These are phyloP conservation scores for Acromyrmex charruanus DNA, from an alignment of 1,140 invertebrate genomes.

Conservation along the genomic window DNA sequence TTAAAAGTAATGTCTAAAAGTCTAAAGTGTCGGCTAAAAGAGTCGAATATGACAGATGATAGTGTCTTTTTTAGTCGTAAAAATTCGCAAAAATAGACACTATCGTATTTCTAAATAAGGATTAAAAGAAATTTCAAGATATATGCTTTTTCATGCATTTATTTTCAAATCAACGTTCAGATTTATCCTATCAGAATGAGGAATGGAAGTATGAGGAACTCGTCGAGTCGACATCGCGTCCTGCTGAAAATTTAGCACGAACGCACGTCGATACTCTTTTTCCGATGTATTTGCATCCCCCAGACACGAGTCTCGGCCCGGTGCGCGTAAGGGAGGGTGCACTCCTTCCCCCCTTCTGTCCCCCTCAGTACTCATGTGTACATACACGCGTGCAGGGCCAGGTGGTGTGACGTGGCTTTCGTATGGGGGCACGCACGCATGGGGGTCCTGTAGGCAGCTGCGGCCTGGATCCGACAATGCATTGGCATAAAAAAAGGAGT, in stretches of 20 bases:
- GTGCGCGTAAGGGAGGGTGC: slow-evolving; percentile 77
- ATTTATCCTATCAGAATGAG: not conserved
- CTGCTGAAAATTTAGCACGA: not conserved
- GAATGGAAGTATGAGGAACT: no score
- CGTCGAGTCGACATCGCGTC: not conserved
- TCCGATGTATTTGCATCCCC: slow-evolving; percentile 43
- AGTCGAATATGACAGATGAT: not conserved
- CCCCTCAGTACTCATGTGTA: slow-evolving; percentile 59
- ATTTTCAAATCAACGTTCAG: not conserved
- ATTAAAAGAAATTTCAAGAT: not conserved
- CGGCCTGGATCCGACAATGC: slow-evolving; percentile 83
- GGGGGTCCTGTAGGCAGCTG: slow-evolving; percentile 84
- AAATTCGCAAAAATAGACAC: not conserved
- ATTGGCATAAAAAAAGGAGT: slow-evolving; percentile 73
- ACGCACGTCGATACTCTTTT: slow-evolving; percentile 26
- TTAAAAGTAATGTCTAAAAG: not conserved
- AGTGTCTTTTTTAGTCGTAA: not conserved
- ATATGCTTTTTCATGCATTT: not conserved
- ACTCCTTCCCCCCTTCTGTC: slow-evolving; percentile 50
- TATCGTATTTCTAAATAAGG: not conserved
- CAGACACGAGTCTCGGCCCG: slow-evolving; percentile 66
- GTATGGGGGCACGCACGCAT: slow-evolving; percentile 82
- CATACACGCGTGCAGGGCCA: slow-evolving; percentile 74
- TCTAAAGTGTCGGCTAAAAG: no score
- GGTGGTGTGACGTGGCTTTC: slow-evolving; percentile 80